Base-by-base conservation (phyloP, 2,113 vertebrate genomes). In the Atractosteus spatula region DNA sequence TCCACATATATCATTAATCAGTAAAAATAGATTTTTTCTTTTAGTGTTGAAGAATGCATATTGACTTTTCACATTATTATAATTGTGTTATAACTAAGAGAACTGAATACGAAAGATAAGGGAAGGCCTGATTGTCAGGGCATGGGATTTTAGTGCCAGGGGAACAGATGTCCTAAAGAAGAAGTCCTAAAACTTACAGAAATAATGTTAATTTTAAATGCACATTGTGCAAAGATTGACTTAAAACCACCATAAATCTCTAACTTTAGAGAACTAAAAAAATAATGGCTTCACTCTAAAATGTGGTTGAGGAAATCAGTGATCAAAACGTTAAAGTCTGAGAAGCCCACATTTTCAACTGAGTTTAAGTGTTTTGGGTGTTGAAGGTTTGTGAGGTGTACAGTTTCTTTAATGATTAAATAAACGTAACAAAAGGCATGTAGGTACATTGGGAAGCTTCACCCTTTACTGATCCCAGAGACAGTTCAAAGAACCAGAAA, bases 371-470 rank as follows among this genome's bases (percentile, higher is more conserved):
- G 5, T 51, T 51, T 7, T 7, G 47, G 47, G 47, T 51, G 47
- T 51, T 51, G 47, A 51, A 51, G 47, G 5, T 51, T 51, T 59
- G 56, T 13, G 1, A 13, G 14, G 14, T 1, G 56, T 59, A 4
- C 56, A 8, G 56, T 59, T 5, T 51, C 47, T 59, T 59, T 59
- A 4, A 59, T 14, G 13, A 59, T 4, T 3, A 59, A 59, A 59
- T 59, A 59, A 59, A 59, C n/a, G 13, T 11, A 59, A 8, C 3
- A 12, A 13, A 59, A 59, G n/a, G 13, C 56, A 59, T 59, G 56
- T 59, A 11, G n/a, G 11, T n/a, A 13, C 3, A 12, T 4, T n/a
- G 45, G 47, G 82, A 83, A 82, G 85, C 81, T 78, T 85, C 80
- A 84, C 83, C 86, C 80, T 75, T 0, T 55, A 65, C 64, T 11